Evolutionary conservation across 1,140 invertebrate species (phyloP).

Genomic region (Drosophila littoralis): DNA sequence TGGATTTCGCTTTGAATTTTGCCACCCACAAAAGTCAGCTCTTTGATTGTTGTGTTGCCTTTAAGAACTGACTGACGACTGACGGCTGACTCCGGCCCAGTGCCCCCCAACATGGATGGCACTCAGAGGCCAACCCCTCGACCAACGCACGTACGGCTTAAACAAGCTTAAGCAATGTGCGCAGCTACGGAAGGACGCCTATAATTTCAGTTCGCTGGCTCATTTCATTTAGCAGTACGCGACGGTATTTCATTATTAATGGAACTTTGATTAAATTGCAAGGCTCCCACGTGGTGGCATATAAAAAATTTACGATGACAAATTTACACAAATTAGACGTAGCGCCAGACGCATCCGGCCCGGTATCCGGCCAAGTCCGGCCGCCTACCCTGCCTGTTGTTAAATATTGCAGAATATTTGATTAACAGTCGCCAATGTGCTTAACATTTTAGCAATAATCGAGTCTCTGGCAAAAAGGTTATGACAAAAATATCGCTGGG

Average conservation of each 20-base stretch:
- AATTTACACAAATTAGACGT: conserved; percentile 69
- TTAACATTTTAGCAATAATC: background rate
- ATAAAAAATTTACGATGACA: conserved; percentile 54
- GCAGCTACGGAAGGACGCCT: conserved; percentile 20
- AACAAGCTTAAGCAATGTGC: conserved; percentile 72
- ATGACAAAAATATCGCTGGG: too few relatives aligned
- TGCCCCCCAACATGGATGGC: background rate
- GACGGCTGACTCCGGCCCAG: background rate
- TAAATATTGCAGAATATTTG: conserved; percentile 32
- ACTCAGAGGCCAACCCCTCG: too few relatives aligned
- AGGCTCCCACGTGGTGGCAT: conserved; percentile 11
- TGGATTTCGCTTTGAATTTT: conserved; percentile 30
- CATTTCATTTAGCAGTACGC: conserved; percentile 41
- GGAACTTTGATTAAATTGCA: conserved; percentile 80
- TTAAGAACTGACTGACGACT: conserved; percentile 12
- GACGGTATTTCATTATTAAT: conserved; percentile 72
- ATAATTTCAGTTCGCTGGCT: conserved; percentile 53
- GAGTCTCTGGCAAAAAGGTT: background rate
- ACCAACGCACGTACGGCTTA: conserved; percentile 51
- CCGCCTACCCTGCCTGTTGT: background rate
- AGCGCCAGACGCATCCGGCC: conserved; percentile 40
- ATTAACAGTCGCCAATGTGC: conserved; percentile 17
- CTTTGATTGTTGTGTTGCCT: conserved; percentile 64
- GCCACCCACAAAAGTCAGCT: conserved; percentile 26
- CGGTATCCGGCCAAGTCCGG: background rate